Conservation (phyloP, 1,140 invertebrate genomes). For the Heterodera schachtii region DNA sequence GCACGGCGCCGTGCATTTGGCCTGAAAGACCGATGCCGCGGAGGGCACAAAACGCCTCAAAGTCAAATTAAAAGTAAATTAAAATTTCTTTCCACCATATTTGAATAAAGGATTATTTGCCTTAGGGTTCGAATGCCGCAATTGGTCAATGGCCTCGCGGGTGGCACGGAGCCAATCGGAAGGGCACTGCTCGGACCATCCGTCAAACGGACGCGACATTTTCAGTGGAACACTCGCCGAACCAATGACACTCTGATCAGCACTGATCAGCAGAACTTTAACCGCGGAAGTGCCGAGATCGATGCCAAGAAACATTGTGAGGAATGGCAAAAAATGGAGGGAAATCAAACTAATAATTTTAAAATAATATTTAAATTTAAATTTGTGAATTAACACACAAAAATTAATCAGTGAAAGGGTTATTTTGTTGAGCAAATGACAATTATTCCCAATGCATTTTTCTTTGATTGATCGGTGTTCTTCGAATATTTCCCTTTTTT, state of each 20-base stretch:
- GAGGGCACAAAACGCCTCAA: slow-evolving; percentile 13
- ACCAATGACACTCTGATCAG: slow-evolving; percentile 13
- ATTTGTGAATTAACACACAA: too few relatives aligned
- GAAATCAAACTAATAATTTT: too few relatives aligned
- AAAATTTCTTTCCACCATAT: neutral
- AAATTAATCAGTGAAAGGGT: too few relatives aligned
- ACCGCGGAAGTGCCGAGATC: slow-evolving; percentile 41
- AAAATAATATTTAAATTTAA: too few relatives aligned
- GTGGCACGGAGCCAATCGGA: slow-evolving; percentile 32
- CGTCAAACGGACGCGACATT: slow-evolving; percentile 30
- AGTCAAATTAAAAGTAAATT: neutral
- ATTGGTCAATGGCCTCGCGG: neutral
- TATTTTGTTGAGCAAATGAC: too few relatives aligned
- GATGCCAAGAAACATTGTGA: slow-evolving; percentile 37
- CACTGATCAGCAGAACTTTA: slow-evolving; percentile 32
- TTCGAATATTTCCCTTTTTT: too few relatives aligned
- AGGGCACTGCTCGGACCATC: slow-evolving; percentile 39
- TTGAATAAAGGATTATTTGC: neutral
- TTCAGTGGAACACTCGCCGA: slow-evolving; percentile 6
- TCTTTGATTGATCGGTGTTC: too few relatives aligned
- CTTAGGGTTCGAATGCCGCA: slow-evolving; percentile 11
- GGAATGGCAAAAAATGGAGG: neutral
- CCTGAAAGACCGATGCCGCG: slow-evolving; percentile 30
- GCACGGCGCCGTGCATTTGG: slow-evolving; percentile 39
- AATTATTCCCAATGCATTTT: too few relatives aligned